These are phyloP conservation scores for Callinectes sapidus DNA, from an alignment of 2,888 invertebrate genomes.

Conservation along the genomic window DNA sequence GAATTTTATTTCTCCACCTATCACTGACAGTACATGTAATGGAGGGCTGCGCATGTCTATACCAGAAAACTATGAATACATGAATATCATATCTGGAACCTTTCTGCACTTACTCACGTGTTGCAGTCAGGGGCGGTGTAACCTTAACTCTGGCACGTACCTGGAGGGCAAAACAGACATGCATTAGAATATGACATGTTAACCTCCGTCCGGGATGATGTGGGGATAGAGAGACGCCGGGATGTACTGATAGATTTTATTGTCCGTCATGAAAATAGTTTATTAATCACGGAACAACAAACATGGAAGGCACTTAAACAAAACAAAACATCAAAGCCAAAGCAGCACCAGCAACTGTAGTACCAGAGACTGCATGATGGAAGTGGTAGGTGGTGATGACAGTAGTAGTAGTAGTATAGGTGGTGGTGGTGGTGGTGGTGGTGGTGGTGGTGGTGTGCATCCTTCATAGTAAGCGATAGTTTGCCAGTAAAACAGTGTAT, in stretches of 20 bases:
- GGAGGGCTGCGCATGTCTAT: slow-evolving; percentile 39
- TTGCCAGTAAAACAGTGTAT: not conserved
- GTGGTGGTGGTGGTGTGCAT: not conserved
- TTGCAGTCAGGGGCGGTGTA: not conserved
- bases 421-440: not conserved
- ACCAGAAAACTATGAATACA: slow-evolving; percentile 51
- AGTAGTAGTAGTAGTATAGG: not conserved
- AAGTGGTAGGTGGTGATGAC: not conserved
- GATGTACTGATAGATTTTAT: not conserved
- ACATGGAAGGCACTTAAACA: not conserved
- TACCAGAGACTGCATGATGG: not conserved
- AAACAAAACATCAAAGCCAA: not conserved
- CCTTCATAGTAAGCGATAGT: not conserved
- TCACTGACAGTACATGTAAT: slow-evolving; percentile 31
- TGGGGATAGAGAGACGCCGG: not conserved
- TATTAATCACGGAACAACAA: not conserved
- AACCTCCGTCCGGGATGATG: not conserved
- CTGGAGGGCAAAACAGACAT: not conserved
- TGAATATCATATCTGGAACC: slow-evolving; percentile 35
- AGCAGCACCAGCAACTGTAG: not conserved
- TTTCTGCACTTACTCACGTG: slow-evolving; percentile 16
- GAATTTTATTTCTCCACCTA: slow-evolving; percentile 14
- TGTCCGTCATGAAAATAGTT: not conserved
- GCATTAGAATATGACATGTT: slow-evolving; percentile 16
- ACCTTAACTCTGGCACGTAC: not conserved